Percentiles rank a stretch among this genome's conserved stretches.
phyloP scores from a whole-genome alignment of 2,113 vertebrate genomes.

The Eclectus roratus region DNA sequence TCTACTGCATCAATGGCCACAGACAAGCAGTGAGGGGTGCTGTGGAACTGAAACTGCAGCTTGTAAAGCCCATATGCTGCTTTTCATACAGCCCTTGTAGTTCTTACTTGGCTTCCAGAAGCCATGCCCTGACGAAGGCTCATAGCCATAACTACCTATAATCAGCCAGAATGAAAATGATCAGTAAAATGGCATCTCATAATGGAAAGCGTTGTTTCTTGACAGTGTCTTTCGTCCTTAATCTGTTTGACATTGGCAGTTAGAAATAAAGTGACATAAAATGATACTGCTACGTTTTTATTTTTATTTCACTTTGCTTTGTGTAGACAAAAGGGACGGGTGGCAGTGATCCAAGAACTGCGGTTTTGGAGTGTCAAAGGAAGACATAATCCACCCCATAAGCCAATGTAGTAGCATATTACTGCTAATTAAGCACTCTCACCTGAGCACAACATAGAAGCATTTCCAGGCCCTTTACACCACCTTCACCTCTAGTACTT shows the following conservation, averaged over 20 bases:
- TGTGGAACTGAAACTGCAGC: background rate
- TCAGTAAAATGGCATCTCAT: background rate
- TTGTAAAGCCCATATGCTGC: background rate
- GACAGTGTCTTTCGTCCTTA: constrained; percentile 1
- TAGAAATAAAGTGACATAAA: constrained; percentile 30
- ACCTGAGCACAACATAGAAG: background rate
- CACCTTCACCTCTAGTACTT: background rate
- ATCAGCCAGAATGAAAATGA: constrained; percentile 5
- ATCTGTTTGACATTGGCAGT: constrained; percentile 40
- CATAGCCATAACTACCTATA: background rate
- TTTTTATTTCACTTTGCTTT: constrained; percentile 40
- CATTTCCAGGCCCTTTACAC: background rate
- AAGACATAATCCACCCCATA: background rate
- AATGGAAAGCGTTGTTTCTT: constrained; percentile 15
- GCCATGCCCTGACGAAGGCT: background rate
- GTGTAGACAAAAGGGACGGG: background rate
- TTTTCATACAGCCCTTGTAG: background rate
- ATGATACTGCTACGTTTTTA: background rate
- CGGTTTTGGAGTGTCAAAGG: background rate
- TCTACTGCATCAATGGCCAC: background rate
- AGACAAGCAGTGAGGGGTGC: background rate
- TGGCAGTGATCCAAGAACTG: background rate
- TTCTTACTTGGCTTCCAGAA: background rate
- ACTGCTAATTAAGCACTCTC: background rate
- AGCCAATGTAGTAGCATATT: background rate